These are phyloP conservation scores for Tribolium madens DNA, from an alignment of 1,140 invertebrate species.

Conservation along the genomic window DNA sequence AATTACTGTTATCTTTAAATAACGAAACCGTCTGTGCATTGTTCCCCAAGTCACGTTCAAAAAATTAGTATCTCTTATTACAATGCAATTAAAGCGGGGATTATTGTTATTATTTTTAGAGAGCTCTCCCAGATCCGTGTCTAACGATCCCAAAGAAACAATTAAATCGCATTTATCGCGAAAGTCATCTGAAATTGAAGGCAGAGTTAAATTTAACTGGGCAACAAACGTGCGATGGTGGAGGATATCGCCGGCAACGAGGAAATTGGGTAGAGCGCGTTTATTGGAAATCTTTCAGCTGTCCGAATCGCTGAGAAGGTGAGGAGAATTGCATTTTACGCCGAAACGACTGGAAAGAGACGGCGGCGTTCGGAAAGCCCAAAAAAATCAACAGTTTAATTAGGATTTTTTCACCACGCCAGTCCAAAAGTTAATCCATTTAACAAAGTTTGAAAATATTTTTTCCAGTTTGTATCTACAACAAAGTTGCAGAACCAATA, in stretches of 20 bases:
- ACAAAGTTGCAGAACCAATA: too few relatives aligned
- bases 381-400: conserved; percentile 35
- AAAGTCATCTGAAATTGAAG: conserved; percentile 61
- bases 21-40: neutral
- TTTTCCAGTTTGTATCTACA: too few relatives aligned
- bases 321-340: conserved; percentile 48
- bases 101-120: conserved; percentile 23
- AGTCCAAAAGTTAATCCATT: too few relatives aligned
- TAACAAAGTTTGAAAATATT: too few relatives aligned
- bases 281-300: conserved; percentile 66
- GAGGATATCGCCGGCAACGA: conserved; percentile 60
- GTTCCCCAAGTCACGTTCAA: neutral
- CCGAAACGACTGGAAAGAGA: conserved; percentile 36
- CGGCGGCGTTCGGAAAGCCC: neutral
- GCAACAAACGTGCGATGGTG: conserved; percentile 41
- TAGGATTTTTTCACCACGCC: neutral
- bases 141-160: conserved; percentile 38
- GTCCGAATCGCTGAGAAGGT: conserved; percentile 60
- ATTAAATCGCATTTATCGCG: conserved; percentile 59
- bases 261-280: conserved; percentile 64
- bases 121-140: neutral
- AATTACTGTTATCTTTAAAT: conserved; percentile 1
- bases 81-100: conserved; percentile 5
- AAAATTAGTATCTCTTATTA: conserved; percentile 1
- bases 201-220: conserved; percentile 55